These are phyloP conservation scores for Aphidius gifuensis DNA, from an alignment of 1,140 invertebrate species.

Conservation along the genomic window DNA sequence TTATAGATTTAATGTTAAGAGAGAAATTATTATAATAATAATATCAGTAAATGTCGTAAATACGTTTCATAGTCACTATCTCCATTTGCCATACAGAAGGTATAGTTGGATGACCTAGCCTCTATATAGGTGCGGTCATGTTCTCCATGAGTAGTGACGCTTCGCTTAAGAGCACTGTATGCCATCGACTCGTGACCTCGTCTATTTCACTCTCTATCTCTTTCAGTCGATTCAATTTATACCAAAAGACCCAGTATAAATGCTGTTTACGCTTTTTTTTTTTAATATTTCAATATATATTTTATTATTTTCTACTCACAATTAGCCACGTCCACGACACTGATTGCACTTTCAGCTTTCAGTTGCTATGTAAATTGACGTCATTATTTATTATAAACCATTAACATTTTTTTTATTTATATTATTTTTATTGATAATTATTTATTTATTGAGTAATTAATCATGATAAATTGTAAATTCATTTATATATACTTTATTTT, in stretches of 20 bases:
- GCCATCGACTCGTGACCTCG: slow-evolving; percentile 11
- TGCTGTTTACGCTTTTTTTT: background rate
- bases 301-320: background rate
- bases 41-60: too few relatives aligned
- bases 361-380: background rate
- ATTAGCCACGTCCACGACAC: background rate
- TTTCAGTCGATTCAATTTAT: slow-evolving; percentile 14
- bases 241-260: background rate
- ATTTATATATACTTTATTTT: too few relatives aligned
- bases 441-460: too few relatives aligned
- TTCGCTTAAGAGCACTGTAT: background rate
- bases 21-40: too few relatives aligned
- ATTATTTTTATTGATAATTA: background rate
- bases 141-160: too few relatives aligned
- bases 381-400: background rate
- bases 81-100: too few relatives aligned
- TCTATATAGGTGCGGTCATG: background rate
- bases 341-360: slow-evolving; percentile 10
- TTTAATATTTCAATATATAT: background rate
- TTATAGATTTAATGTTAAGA: too few relatives aligned
- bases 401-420: background rate
- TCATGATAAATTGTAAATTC: too few relatives aligned
- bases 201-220: background rate
- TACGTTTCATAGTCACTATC: too few relatives aligned
- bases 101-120: too few relatives aligned